A percentile compares a stretch with the other conserved stretches of the same genome.
Evolutionary conservation across 2,797 vertebrate genomes (phyloP).

Genomic region (Chaunax sp.): DNA sequence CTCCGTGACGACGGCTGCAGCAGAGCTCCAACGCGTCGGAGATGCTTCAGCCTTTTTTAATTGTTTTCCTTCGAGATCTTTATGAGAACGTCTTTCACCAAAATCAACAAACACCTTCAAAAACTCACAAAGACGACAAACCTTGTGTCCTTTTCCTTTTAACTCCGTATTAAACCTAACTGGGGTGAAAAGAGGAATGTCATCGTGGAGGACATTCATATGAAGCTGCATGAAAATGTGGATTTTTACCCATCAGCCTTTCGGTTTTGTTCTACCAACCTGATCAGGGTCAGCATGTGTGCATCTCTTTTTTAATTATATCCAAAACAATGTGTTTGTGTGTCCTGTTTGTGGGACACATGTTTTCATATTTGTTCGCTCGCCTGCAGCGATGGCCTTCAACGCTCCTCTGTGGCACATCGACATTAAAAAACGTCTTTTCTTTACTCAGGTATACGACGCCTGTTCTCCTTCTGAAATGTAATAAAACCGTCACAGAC

Average conservation of each 20-base stretch:
- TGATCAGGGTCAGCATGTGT: slow-evolving; percentile 47
- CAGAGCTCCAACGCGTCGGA: slow-evolving; percentile 15
- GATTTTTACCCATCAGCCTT: slow-evolving; percentile 32
- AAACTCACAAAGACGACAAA: slow-evolving; percentile 9
- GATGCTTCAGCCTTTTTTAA: slow-evolving; percentile 44
- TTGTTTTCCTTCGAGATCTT: slow-evolving; percentile 22
- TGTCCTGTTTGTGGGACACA: slow-evolving; percentile 57
- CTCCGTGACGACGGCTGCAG: slow-evolving; percentile 50
- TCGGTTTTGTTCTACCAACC: slow-evolving; percentile 70
- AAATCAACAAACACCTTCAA: slow-evolving; percentile 18
- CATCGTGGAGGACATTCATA: slow-evolving; percentile 27
- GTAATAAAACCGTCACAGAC: slow-evolving; percentile 55
- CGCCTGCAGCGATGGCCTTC: slow-evolving; percentile 70
- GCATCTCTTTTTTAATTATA: slow-evolving; percentile 55
- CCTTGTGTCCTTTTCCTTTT: slow-evolving; percentile 5
- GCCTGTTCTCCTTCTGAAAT: slow-evolving; percentile 45
- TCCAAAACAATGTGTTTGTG: slow-evolving; percentile 64
- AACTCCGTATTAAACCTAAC: slow-evolving; percentile 35
- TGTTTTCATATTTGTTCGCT: slow-evolving; percentile 68
- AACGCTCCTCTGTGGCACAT: slow-evolving; percentile 59
- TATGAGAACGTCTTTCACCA: slow-evolving; percentile 28
- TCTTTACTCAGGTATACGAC: slow-evolving; percentile 68
- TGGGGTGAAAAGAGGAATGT: slow-evolving; percentile 35
- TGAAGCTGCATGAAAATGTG: slow-evolving; percentile 10
- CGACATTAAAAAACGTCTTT: slow-evolving; percentile 67